A percentile compares a stretch with the other conserved stretches of the same genome.
phyloP scores from a whole-genome alignment of 2,888 invertebrate genomes.

The Tetanocera ferruginea region DNA sequence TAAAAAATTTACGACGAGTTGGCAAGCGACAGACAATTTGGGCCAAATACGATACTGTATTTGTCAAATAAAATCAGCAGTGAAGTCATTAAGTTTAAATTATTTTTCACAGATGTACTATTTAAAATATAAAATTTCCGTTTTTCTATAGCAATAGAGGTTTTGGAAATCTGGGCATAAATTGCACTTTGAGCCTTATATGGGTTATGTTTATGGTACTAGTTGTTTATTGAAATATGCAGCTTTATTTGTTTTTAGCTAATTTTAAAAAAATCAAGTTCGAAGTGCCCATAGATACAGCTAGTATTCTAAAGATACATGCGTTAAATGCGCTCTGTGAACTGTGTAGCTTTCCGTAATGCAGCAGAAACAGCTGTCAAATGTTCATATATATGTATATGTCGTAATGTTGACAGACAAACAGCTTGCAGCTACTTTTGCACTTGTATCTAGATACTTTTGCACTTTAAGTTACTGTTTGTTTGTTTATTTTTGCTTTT shows the following conservation, averaged over 20 bases:
- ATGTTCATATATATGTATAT: not conserved
- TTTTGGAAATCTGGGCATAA: not conserved
- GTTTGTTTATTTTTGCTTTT: not conserved
- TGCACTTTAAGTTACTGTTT: slow-evolving; percentile 5
- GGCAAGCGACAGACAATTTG: not conserved
- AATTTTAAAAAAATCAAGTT: not conserved
- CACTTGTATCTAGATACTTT: not conserved
- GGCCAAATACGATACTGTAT: not conserved
- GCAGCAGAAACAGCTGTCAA: slow-evolving; percentile 19
- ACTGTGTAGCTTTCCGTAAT: too few species aligned
- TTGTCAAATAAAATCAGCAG: too few species aligned
- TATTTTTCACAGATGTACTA: too few species aligned
- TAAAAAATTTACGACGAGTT: slow-evolving; percentile 11
- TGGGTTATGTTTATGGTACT: not conserved
- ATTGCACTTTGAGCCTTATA: not conserved
- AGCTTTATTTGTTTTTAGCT: too few species aligned
- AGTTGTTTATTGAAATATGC: not conserved
- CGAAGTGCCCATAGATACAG: not conserved
- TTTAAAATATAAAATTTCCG: too few species aligned
- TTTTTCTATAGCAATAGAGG: too few species aligned
- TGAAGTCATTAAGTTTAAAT: too few species aligned
- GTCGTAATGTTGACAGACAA: not conserved
- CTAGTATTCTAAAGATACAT: not conserved
- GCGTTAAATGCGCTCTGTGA: not conserved
- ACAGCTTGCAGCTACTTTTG: slow-evolving; percentile 6